Evolutionary conservation across 2,888 invertebrate species (phyloP).

Genomic region (Athalia rosae): DNA sequence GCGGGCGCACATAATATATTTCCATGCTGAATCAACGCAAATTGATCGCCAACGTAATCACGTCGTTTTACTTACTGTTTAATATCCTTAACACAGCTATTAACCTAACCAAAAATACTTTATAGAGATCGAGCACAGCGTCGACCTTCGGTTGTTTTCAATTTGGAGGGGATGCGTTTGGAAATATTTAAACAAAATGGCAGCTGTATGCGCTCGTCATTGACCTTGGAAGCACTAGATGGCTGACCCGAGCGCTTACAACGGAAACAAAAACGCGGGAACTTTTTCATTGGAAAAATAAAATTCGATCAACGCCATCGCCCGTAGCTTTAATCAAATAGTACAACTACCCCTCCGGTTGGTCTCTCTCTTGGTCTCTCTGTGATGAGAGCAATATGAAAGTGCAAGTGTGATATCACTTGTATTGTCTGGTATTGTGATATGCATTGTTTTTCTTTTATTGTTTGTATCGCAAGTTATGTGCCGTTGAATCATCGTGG

Average conservation of each 20-base stretch:
- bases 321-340: too few relatives aligned
- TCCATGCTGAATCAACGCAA: slow-evolving; percentile 45
- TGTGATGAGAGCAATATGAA: too few relatives aligned
- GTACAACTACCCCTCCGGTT: too few relatives aligned
- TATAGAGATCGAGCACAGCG: slow-evolving; percentile 65
- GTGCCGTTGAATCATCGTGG: too few relatives aligned
- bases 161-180: slow-evolving; percentile 65
- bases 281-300: too few relatives aligned
- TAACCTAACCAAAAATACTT: slow-evolving; percentile 71
- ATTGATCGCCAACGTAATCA: slow-evolving; percentile 47
- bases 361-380: too few relatives aligned
- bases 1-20: slow-evolving; percentile 47
- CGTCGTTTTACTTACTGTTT: slow-evolving; percentile 64
- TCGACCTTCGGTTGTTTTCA: slow-evolving; percentile 73
- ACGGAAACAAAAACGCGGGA: too few relatives aligned
- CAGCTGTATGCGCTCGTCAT: slow-evolving; percentile 49
- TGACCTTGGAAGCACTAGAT: not conserved
- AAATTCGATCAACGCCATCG: too few relatives aligned
- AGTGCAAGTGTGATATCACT: too few relatives aligned
- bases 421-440: too few relatives aligned
- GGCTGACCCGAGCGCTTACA: not conserved
- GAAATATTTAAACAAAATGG: slow-evolving; percentile 70
- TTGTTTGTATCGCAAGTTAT: too few relatives aligned
- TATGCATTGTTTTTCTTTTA: too few relatives aligned
- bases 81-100: slow-evolving; percentile 58